Conservation (phyloP, 2,113 vertebrate genomes). For the Corvus hawaiiensis region DNA sequence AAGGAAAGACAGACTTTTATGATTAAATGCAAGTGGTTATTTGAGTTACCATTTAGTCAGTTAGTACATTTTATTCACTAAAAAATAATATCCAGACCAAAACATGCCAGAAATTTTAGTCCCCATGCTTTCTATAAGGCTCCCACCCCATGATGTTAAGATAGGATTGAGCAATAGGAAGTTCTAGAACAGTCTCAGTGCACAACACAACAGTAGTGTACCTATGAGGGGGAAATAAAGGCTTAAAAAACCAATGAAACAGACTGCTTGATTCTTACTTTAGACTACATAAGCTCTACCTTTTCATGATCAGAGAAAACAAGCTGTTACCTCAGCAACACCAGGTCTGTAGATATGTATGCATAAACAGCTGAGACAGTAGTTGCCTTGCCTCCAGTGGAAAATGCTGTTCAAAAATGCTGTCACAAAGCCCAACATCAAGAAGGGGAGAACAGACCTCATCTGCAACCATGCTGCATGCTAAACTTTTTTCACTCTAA, state of each 20-base stretch:
- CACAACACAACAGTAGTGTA: neutral
- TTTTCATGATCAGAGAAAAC: neutral
- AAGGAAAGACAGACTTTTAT: constrained; percentile 65
- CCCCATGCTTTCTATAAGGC: neutral
- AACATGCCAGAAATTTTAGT: constrained; percentile 22
- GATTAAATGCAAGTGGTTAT: constrained; percentile 48
- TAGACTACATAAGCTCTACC: neutral
- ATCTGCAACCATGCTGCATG: neutral
- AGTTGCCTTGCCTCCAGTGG: neutral
- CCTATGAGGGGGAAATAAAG: neutral
- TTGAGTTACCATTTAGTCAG: constrained; percentile 6
- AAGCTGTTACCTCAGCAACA: neutral
- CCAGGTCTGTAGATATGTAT: accelerated
- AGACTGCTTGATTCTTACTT: neutral
- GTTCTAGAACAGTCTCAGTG: neutral
- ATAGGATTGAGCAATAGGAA: neutral
- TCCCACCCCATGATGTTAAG: neutral
- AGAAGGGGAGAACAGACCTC: neutral
- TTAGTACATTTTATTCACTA: constrained; percentile 25
- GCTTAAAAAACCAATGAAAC: neutral
- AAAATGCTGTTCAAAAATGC: neutral
- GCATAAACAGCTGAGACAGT: neutral
- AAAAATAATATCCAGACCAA: neutral
- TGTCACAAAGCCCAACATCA: neutral
- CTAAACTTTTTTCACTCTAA: neutral